Evolutionary conservation across 2,888 invertebrate species (phyloP).

Genomic region (Cataglyphis livida): DNA sequence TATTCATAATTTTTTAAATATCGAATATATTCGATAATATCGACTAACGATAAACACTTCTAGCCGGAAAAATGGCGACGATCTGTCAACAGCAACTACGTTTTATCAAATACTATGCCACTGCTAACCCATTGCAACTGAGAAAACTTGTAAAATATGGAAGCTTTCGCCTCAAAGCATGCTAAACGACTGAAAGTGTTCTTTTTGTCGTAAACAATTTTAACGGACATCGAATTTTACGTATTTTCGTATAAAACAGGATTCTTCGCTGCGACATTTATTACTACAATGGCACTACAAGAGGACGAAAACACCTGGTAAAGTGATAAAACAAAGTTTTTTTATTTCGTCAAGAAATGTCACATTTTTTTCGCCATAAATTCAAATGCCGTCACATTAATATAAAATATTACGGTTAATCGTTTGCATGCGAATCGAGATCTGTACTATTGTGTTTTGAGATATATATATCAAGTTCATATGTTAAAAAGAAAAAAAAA

Average conservation of each 20-base stretch:
- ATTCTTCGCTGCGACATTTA: slow-evolving; percentile 70
- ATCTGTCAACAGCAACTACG: slow-evolving; percentile 71
- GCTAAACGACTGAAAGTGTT: slow-evolving; percentile 51
- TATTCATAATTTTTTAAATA: too few species aligned
- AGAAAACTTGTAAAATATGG: slow-evolving; percentile 45
- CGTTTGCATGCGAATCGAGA: not conserved
- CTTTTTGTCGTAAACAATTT: slow-evolving; percentile 42
- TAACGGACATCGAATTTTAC: slow-evolving; percentile 52
- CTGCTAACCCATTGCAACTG: slow-evolving; percentile 54
- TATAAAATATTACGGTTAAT: not conserved
- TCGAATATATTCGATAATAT: not conserved
- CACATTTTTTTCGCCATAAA: not conserved
- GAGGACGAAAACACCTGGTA: slow-evolving; percentile 89
- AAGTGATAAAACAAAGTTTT: slow-evolving; percentile 67
- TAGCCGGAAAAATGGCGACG: slow-evolving; percentile 73
- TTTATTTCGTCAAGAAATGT: not conserved
- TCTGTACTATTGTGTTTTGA: not conserved
- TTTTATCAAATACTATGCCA: slow-evolving; percentile 62
- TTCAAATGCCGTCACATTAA: not conserved
- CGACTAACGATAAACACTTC: not conserved
- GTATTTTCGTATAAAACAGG: slow-evolving; percentile 40
- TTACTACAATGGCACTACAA: slow-evolving; percentile 87
- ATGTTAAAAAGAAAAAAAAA: not conserved
- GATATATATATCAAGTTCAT: not conserved
- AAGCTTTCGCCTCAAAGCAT: slow-evolving; percentile 58